Base-by-base conservation (phyloP, 2,888 invertebrate genomes). In the Thymelicus lineola region DNA sequence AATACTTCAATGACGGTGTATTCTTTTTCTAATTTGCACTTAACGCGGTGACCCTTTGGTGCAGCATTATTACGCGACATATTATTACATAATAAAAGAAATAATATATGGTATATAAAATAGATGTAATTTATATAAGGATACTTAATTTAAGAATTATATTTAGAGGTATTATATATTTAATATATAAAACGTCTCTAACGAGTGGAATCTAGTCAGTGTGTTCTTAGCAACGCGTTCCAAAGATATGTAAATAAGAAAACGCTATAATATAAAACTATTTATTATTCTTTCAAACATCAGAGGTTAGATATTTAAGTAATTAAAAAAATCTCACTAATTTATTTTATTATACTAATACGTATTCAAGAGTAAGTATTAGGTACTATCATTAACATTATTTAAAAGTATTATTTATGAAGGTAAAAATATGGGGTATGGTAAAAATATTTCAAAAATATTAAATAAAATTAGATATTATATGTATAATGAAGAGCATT, bases 201-300 rank as follows among this genome's bases (percentile, higher is more conserved):
- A 81, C 73, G 93, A 91, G 93, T 92, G 88, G 81, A 87, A 84
- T 89, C 93, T 93, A 93, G 93, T 93, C 93, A 92, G 93, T 93
- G 93, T 93, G 92, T 87, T 83, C 79, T 86, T 85, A 77, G 89
- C 75, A 90, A 92, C 89, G 93, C 93, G 93, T 93, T 93, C 92
- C 93, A 93, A 93, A 93, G 91, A 91, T 85, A 79, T 86, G 91
- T 92, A 92, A 46, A 90, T 90, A 86, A 79, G 75, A 86, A 86
- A 86, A 89, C 93, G 93, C 93, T 85, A 82, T 79, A 74, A 62
- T 75, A 79, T 70, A 71, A 79, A 67, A 71, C 73, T 72, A 57
- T 72, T 71, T 64, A 69, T 42, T 73, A 50, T 35, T 72, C 60
- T 57, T 3, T 69, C 62, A 38, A 38, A 7, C 12, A 42, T 42